These are phyloP conservation scores for Mastomys natalensis DNA, from an alignment of 2,113 vertebrate genomes.

Conservation along the genomic window DNA sequence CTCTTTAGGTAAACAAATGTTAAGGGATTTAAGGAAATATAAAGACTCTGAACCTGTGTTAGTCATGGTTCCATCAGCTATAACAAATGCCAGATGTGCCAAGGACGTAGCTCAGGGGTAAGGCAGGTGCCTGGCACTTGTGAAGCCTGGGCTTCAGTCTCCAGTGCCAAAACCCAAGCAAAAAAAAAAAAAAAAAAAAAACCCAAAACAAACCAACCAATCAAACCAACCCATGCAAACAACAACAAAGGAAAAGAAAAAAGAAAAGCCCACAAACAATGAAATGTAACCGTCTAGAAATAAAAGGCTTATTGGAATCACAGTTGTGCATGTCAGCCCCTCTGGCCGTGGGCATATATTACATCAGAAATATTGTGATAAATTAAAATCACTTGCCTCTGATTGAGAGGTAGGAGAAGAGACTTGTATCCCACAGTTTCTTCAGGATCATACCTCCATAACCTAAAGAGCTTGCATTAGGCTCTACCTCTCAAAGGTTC, in stretches of 20 bases:
- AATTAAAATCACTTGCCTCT: background rate
- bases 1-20: slow-evolving; percentile 16
- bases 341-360: background rate
- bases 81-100: background rate
- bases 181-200: background rate
- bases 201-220: background rate
- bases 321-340: background rate
- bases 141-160: background rate
- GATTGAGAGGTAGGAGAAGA: background rate
- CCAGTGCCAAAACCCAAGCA: background rate
- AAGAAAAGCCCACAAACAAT: background rate
- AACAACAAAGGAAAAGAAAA: background rate
- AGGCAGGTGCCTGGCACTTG: background rate
- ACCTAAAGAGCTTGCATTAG: background rate
- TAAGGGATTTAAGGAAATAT: slow-evolving; percentile 32
- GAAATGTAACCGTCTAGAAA: background rate
- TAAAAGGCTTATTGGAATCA: background rate
- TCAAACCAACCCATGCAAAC: background rate
- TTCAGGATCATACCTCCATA: background rate
- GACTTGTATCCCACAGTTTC: background rate
- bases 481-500: background rate
- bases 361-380: background rate
- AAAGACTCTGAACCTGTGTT: slow-evolving; percentile 19
- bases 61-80: background rate
- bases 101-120: background rate